A percentile compares a stretch with the other conserved stretches of the same genome.
These are phyloP conservation scores for Aethina tumida DNA, from an alignment of 1,140 invertebrate species.

Conservation along the genomic window DNA sequence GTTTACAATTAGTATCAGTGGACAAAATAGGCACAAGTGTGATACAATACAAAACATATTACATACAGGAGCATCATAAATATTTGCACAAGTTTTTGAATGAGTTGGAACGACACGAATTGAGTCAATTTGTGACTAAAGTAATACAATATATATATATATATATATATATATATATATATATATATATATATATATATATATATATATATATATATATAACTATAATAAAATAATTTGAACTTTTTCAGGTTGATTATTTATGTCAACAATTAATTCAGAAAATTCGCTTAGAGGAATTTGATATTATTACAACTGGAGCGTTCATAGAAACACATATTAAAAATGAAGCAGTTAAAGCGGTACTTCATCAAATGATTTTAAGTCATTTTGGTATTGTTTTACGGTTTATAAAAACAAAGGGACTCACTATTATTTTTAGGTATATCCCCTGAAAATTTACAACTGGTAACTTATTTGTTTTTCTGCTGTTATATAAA, in stretches of 20 bases:
- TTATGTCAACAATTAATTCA: constrained; percentile 2
- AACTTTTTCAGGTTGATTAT: constrained; percentile 4
- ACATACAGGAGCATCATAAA: neutral
- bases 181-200: too few relatives aligned
- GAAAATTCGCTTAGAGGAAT: neutral
- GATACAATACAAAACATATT: constrained; percentile 1
- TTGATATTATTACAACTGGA: constrained; percentile 4
- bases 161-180: too few relatives aligned
- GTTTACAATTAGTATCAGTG: neutral
- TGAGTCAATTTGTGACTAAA: neutral
- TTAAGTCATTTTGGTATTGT: constrained; percentile 4
- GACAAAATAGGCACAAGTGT: constrained; percentile 2
- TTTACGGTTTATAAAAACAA: neutral
- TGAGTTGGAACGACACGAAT: constrained; percentile 1
- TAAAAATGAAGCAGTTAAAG: neutral
- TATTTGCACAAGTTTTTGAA: constrained; percentile 2
- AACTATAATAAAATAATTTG: constrained; percentile 1
- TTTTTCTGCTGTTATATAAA: too few relatives aligned
- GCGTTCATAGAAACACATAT: constrained; percentile 8
- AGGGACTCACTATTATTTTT: too few relatives aligned
- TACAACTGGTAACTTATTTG: too few relatives aligned
- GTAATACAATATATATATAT: constrained; percentile 1
- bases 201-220: too few relatives aligned
- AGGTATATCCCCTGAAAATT: too few relatives aligned
- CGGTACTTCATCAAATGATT: constrained; percentile 6